Conservation (phyloP, 2,113 vertebrate species). For the Anhinga anhinga region DNA sequence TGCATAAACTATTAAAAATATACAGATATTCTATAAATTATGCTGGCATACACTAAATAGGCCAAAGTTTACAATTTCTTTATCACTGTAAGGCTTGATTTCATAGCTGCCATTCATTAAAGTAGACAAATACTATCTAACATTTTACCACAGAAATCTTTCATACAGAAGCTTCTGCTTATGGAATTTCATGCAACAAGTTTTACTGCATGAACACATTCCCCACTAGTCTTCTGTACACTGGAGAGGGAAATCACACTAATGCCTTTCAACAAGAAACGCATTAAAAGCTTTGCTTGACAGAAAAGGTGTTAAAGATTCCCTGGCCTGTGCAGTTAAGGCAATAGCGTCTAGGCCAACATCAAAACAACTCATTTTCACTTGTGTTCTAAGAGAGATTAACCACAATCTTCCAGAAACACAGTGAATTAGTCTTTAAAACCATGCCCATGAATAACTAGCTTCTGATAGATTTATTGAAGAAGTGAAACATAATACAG, state of each 20-base stretch:
- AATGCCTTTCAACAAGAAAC: neutral
- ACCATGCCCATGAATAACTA: neutral
- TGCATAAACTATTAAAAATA: neutral
- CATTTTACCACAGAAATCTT: neutral
- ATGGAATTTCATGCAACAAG: neutral
- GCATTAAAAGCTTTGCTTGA: neutral
- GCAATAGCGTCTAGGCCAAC: neutral
- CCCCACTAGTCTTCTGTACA: neutral
- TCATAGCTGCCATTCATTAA: neutral
- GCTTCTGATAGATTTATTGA: neutral
- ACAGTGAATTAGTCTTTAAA: neutral
- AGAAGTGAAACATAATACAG: neutral
- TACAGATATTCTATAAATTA: neutral
- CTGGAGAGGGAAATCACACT: neutral
- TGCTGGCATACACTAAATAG: neutral
- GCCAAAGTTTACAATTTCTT: neutral
- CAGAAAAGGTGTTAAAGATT: neutral
- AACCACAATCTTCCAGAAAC: neutral
- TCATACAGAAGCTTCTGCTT: neutral
- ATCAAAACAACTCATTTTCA: neutral
- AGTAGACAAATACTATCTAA: neutral
- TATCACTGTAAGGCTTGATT: neutral
- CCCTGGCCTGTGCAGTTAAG: neutral
- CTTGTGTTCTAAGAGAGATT: neutral
- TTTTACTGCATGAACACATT: neutral